These are phyloP conservation scores for Moxostoma hubbsi DNA, from an alignment of 2,797 vertebrate species.

Conservation along the genomic window DNA sequence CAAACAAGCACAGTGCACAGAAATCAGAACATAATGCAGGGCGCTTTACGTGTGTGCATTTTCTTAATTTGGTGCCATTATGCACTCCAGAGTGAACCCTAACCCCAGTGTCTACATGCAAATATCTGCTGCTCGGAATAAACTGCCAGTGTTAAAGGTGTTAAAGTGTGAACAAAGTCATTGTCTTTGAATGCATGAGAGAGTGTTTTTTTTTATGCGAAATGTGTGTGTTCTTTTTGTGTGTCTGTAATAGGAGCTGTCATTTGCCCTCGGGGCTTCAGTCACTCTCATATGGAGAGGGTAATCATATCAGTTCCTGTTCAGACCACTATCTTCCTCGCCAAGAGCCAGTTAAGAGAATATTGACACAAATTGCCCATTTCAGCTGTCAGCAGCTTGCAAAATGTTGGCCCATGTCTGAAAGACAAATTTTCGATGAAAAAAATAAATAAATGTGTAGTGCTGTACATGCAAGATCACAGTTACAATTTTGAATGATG, in stretches of 20 bases:
- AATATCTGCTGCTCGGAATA: too few relatives aligned
- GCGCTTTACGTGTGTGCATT: too few relatives aligned
- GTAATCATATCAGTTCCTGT: conserved; percentile 27
- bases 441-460: not conserved
- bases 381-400: conserved; percentile 21
- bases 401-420: conserved; percentile 1
- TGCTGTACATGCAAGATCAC: not conserved
- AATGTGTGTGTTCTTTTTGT: conserved; percentile 22
- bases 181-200: not conserved
- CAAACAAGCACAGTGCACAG: too few relatives aligned
- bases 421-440: conserved; percentile 21
- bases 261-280: conserved; percentile 61
- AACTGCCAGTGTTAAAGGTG: too few relatives aligned
- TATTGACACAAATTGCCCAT: conserved; percentile 28
- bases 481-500: not conserved
- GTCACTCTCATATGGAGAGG: conserved; percentile 42
- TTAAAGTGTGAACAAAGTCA: not conserved
- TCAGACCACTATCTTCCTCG: conserved; percentile 67
- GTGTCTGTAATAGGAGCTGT: conserved; percentile 63
- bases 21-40: too few relatives aligned
- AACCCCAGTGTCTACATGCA: too few relatives aligned
- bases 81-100: too few relatives aligned
- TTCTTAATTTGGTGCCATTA: too few relatives aligned
- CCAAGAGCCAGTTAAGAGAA: conserved; percentile 57
- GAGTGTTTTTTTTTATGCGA: not conserved